phyloP scores from a whole-genome alignment of 1,140 invertebrate species.

The Microplitis demolitor region DNA sequence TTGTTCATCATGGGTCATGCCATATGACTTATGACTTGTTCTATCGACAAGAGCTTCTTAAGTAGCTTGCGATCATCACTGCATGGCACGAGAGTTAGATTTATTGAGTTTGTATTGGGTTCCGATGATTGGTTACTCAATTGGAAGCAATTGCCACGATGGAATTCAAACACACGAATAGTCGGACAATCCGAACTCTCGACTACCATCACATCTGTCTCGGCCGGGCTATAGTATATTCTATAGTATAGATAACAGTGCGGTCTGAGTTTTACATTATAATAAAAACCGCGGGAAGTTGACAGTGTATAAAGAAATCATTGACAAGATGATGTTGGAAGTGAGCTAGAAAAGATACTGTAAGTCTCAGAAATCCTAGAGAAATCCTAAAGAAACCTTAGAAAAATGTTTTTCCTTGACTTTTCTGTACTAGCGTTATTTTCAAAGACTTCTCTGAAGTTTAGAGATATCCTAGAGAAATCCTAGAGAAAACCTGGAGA shows the following conservation, averaged over 20 bases:
- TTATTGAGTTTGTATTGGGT: conserved; percentile 45
- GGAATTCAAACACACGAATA: conserved; percentile 4
- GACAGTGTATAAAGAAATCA: background rate
- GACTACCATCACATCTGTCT: too few species aligned
- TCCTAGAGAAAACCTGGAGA: too few species aligned
- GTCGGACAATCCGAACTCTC: too few species aligned
- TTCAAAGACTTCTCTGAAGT: too few species aligned
- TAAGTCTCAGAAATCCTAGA: too few species aligned
- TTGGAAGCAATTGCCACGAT: conserved; percentile 47
- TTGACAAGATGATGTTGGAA: too few species aligned
- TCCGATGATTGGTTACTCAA: conserved; percentile 51
- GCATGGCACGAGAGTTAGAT: conserved; percentile 5
- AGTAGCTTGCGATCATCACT: background rate
- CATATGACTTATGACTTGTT: background rate
- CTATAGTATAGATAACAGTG: background rate
- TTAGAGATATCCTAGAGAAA: too few species aligned
- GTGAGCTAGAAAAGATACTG: too few species aligned
- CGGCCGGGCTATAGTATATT: background rate
- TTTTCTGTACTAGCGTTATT: too few species aligned
- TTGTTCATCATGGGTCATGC: background rate
- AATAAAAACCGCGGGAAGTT: conserved; percentile 1
- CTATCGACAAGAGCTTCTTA: background rate
- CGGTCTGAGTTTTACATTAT: conserved; percentile 9
- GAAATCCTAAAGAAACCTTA: too few species aligned
- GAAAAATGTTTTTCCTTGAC: too few species aligned